Evolutionary conservation across 2,113 vertebrate genomes (phyloP).

Genomic region (Melanerpes aurifrons): DNA sequence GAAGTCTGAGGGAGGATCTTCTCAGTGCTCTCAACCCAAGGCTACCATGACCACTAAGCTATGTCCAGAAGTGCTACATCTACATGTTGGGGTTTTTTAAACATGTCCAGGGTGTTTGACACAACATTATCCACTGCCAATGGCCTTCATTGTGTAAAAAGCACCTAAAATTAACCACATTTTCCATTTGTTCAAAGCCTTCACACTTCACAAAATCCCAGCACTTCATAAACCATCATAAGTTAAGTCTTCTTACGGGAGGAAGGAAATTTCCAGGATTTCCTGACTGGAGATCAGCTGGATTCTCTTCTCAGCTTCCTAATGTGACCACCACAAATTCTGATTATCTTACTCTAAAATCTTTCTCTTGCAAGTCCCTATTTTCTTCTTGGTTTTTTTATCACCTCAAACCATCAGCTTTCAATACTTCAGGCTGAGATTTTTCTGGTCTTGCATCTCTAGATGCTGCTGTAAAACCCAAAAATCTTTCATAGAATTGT

Average conservation of each 20-base stretch:
- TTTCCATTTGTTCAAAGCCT: neutral
- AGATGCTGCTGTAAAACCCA: neutral
- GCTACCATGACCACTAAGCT: no score
- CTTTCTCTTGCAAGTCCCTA: neutral
- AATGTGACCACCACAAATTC: neutral
- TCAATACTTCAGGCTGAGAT: neutral
- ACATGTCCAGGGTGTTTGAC: neutral
- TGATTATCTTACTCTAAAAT: neutral
- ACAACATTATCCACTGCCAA: neutral
- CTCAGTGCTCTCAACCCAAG: no score
- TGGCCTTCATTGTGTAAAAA: neutral
- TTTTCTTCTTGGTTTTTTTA: neutral
- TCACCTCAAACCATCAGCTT: neutral
- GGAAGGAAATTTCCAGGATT: neutral
- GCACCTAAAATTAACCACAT: neutral
- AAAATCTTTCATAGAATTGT: neutral
- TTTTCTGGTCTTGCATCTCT: neutral
- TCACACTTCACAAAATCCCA: neutral
- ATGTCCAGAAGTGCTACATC: no score
- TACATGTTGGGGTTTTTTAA: no score
- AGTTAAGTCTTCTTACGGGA: neutral
- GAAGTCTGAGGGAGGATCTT: no score
- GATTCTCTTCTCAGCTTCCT: neutral
- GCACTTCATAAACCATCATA: neutral
- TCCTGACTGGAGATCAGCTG: neutral